Base-by-base conservation (phyloP, 2,888 invertebrate genomes). In the Lasioglossum malachurum region DNA sequence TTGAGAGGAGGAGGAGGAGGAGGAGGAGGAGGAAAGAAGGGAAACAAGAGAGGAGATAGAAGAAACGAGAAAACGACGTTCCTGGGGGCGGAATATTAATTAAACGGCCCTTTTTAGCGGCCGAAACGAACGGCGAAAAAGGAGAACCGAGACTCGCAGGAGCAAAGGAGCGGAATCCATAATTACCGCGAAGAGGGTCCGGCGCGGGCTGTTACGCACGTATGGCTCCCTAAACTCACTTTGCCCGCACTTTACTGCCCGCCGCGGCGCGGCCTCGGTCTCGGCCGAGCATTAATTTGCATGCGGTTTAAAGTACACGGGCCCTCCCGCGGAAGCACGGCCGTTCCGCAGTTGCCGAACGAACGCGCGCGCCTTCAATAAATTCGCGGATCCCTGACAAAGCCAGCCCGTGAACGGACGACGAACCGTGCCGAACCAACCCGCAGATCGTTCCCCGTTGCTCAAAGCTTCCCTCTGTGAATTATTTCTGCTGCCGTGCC, bases 271-370 rank as follows among this genome's bases (percentile, higher is more conserved):
- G 53, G 31, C 67, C 35, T 19, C 49, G 53, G 64, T 35, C 35
- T 35, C 67, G 67, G 57, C 73, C 64, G 53, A 69, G 74, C 80
- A 86, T 86, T 86, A 80, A 86, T 86, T 86, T 80, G 75, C 83
- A n/a, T 80, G 83, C 86, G 83, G 83, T 83, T 77, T 83, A 57
- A 80, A 69, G 83, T 83, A 77, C 78, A 83, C 76, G 64, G 53
- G 19, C 23, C 38, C 69, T 5, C 7, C 53, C 46, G 46, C 60
- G 60, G 57, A 49, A 57, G 76, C 78, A 41, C 64, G 38, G 72
- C 53, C 75, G 35, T 82, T 71, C 14, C 60, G 12, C 49, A n/a
- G 46, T 49, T 78, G 16, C 64, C 67, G 19, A 41, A 31, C 76
- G 44, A 53, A 64, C 80, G 12, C 44, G 49, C 49, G 27, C 78